These are phyloP conservation scores for Aphrophora alni DNA, from an alignment of 2,888 invertebrate species.

Conservation along the genomic window DNA sequence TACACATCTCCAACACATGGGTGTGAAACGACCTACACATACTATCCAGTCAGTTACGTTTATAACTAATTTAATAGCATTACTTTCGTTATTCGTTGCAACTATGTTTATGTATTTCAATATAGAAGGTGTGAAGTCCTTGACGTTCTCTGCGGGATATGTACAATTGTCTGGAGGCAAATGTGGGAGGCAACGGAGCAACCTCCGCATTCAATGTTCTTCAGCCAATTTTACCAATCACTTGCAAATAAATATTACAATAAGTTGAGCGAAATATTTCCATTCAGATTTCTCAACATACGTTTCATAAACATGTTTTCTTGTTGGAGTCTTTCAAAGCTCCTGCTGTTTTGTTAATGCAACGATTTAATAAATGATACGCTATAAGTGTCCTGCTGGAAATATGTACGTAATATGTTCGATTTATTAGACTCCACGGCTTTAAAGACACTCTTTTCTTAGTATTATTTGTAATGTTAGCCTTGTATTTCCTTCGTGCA, in stretches of 20 bases:
- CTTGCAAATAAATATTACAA: neutral
- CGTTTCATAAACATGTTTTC: neutral
- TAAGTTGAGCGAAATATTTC: neutral
- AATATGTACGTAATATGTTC: neutral
- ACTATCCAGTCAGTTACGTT: neutral
- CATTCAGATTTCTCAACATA: neutral
- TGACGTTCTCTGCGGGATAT: neutral
- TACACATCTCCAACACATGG: too few relatives aligned
- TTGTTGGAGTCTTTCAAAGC: neutral
- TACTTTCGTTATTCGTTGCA: neutral
- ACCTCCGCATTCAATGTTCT: neutral
- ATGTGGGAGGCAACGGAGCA: neutral
- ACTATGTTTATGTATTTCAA: slow-evolving; percentile 2
- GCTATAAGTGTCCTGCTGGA: neutral
- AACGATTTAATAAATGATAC: neutral
- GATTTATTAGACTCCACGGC: neutral
- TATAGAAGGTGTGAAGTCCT: slow-evolving; percentile 2
- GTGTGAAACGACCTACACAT: neutral
- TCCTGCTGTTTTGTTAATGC: neutral
- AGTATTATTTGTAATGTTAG: neutral
- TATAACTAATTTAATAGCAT: slow-evolving; percentile 2
- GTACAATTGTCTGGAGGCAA: neutral
- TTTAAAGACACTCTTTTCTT: neutral
- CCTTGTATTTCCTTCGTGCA: neutral
- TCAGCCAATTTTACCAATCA: slow-evolving; percentile 2